Conservation (phyloP, 2,113 vertebrate genomes). For the Neodontobutis hainanensis region DNA sequence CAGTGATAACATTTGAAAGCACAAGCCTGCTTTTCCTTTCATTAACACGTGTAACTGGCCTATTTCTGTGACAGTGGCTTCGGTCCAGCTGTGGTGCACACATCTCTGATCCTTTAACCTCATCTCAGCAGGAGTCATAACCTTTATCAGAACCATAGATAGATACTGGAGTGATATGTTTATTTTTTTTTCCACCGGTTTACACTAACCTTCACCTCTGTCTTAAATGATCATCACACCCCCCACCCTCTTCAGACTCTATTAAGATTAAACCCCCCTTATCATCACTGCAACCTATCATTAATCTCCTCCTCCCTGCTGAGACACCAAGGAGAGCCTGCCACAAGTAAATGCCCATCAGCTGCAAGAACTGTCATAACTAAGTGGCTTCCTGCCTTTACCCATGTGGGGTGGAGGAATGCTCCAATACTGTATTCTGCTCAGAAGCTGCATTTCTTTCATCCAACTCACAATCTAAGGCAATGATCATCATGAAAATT, state of each 20-base stretch:
- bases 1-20: not conserved
- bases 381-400: conserved; percentile 17
- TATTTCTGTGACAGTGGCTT: conserved; percentile 48
- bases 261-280: conserved; percentile 53
- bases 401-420: not conserved
- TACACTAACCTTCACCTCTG: conserved; percentile 53
- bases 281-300: conserved; percentile 55
- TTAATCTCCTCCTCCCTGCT: conserved; percentile 66
- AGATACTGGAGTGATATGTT: conserved; percentile 10
- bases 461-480: conserved; percentile 3
- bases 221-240: conserved; percentile 60
- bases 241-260: conserved; percentile 22
- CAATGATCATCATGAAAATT: conserved; percentile 45
- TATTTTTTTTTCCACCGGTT: conserved; percentile 35
- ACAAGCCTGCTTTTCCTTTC: not conserved
- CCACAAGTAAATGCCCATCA: conserved; percentile 46
- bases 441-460: conserved; percentile 12
- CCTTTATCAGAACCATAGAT: conserved; percentile 36
- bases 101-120: conserved; percentile 32
- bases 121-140: conserved; percentile 60
- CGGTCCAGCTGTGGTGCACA: conserved; percentile 60
- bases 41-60: conserved; percentile 6
- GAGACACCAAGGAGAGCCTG: conserved; percentile 60
- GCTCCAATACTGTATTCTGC: not conserved
- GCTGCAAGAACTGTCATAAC: conserved; percentile 20